Evolutionary conservation across 35 echinoderm and acorn worm species (phyloP).

Genomic region (Ptychodera flava): DNA sequence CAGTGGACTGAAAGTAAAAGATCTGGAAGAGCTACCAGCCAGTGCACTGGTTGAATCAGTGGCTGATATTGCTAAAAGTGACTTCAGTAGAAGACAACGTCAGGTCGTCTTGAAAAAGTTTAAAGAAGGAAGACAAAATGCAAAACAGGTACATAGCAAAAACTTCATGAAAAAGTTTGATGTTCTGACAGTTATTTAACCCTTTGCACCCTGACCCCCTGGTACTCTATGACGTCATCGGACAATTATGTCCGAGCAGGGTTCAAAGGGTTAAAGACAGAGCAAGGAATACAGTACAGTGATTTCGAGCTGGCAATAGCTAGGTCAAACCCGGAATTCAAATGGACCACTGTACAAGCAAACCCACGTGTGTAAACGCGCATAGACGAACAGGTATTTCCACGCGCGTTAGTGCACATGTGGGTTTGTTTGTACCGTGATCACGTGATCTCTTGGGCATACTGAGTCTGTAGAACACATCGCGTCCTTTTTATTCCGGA

Average conservation of each 20-base stretch:
- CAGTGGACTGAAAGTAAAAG: conserved; percentile 26
- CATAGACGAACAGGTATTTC: too few relatives aligned
- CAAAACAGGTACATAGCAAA: background rate
- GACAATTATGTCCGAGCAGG: too few relatives aligned
- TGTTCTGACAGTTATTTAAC: background rate
- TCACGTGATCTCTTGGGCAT: too few relatives aligned
- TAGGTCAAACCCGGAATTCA: too few relatives aligned
- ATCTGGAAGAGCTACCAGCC: conserved; percentile 32
- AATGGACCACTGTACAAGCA: too few relatives aligned
- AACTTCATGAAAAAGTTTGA: background rate
- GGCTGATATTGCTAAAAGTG: conserved; percentile 18
- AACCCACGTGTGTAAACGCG: too few relatives aligned
- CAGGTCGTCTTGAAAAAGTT: conserved; percentile 19
- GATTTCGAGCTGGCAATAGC: background rate
- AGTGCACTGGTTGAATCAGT: conserved; percentile 13
- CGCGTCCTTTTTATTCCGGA: too few relatives aligned
- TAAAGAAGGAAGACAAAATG: background rate
- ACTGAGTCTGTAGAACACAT: too few relatives aligned
- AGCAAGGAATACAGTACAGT: background rate
- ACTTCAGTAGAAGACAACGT: conserved; percentile 23
- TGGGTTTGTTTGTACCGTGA: too few relatives aligned
- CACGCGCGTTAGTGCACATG: too few relatives aligned
- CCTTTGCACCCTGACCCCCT: background rate
- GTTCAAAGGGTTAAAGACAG: background rate
- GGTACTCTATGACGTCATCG: too few relatives aligned